phyloP scores from a whole-genome alignment of 2,888 invertebrate species.

The Artemia sinica region DNA sequence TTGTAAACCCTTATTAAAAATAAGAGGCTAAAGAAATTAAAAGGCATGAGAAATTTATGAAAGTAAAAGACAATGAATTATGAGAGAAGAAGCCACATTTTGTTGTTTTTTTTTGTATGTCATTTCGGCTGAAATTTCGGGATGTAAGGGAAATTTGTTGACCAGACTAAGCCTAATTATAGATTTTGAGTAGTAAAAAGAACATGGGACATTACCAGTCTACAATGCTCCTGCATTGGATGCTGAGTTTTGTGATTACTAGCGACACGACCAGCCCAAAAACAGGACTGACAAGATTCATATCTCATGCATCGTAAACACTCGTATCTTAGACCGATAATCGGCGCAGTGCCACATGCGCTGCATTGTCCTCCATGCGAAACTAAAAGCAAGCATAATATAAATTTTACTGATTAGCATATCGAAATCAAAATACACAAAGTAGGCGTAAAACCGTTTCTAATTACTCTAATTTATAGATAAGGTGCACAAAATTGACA shows the following conservation, averaged over 20 bases:
- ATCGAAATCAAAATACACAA: constrained; percentile 15
- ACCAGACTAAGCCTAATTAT: no score
- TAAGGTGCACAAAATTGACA: constrained; percentile 15
- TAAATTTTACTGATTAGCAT: not conserved
- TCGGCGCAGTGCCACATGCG: constrained; percentile 41
- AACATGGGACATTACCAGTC: constrained; percentile 30
- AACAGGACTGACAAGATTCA: constrained; percentile 49
- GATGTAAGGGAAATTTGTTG: no score
- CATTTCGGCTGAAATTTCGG: no score
- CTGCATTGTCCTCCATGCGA: constrained; percentile 43
- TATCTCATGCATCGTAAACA: constrained; percentile 47
- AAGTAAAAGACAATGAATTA: no score
- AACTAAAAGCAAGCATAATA: constrained; percentile 31
- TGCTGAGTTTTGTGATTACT: constrained; percentile 47
- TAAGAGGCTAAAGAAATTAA: no score
- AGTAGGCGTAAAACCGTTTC: constrained; percentile 18
- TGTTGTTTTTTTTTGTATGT: no score
- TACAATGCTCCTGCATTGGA: constrained; percentile 46
- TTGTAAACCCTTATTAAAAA: no score
- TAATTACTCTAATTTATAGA: not conserved
- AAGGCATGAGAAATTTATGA: no score
- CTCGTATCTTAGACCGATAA: constrained; percentile 43
- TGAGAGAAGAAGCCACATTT: no score
- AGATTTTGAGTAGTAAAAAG: no score
- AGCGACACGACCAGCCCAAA: constrained; percentile 42